phyloP scores from a whole-genome alignment of 2,797 vertebrate genomes.

The Leontocebus nigricollis region DNA sequence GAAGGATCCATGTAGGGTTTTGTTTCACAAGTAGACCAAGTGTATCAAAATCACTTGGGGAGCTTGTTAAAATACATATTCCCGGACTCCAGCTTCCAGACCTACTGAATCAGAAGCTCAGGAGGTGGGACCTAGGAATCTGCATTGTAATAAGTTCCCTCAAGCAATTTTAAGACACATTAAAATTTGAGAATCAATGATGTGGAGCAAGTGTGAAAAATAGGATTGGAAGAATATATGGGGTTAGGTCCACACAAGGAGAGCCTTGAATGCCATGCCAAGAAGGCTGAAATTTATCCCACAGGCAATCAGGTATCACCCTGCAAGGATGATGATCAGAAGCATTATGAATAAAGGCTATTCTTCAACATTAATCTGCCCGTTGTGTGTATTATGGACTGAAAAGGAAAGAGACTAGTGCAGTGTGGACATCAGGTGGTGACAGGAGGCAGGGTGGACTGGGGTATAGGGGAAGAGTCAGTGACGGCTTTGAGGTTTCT shows the following conservation, averaged over 20 bases:
- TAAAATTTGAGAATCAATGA: constrained; percentile 50
- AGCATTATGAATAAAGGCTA: not conserved
- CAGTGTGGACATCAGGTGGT: not conserved
- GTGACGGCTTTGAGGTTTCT: constrained; percentile 35
- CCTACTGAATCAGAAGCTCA: constrained; percentile 36
- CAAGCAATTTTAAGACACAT: constrained; percentile 38
- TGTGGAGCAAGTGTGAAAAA: constrained; percentile 17
- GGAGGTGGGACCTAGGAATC: not conserved
- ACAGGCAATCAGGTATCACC: not conserved
- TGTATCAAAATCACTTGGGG: not conserved
- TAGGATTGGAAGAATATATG: constrained; percentile 37
- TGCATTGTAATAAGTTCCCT: constrained; percentile 3
- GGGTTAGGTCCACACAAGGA: not conserved
- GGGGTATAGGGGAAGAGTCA: not conserved
- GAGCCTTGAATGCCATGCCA: not conserved
- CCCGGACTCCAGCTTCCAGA: not conserved
- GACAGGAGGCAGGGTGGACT: not conserved
- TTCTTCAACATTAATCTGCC: constrained; percentile 26
- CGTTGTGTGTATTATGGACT: not conserved
- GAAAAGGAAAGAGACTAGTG: not conserved
- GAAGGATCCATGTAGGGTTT: not conserved
- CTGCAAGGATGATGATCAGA: not conserved
- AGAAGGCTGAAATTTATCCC: constrained; percentile 28
- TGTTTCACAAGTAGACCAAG: constrained; percentile 23
- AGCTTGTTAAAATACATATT: constrained; percentile 25